Base-by-base conservation (phyloP, 2,797 vertebrate genomes). In the Periparus ater region DNA sequence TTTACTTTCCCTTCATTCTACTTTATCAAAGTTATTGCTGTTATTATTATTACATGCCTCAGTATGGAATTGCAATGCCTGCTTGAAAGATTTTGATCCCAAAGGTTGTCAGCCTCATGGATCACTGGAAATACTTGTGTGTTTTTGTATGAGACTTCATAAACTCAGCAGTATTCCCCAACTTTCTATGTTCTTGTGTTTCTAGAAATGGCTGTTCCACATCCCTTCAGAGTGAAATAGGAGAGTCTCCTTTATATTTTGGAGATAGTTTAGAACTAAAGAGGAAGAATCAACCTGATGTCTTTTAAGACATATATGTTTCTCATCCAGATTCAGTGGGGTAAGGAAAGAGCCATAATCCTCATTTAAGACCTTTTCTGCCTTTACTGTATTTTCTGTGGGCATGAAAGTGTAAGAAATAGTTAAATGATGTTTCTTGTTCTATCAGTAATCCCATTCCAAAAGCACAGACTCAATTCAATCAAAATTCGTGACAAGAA, bases 401-500 rank as follows among this genome's bases (percentile, higher is more conserved):
- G 13, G 30, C 57, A 78, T 18, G 17, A 61, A 95, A 84, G 85
- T 72, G 36, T 66, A 96, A 92, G 94, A 95, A 97, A 97, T 51
- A 91, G 95, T 97, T 96, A 96, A 97, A 82, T 51, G 9, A 74
- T 94, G 78, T 71, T 96, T 66, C 63, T 93, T 92, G 40, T 88
- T 84, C 77, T 95, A 90, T 96, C 85, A 77, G 50, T 89, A 95
- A 97, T 85, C 85, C 92, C 61, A n/a, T 89, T 96, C 93, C 89
- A 94, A 97, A 96, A 95, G 66, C 79, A 95, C 73, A 40, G 34
- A 91, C 55, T 95, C 96, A 78, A 94, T 97, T 97, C 95, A 93
- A 96, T 97, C 96, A 97, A 97, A 97, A 96, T 97, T 97, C 96
- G 92, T 94, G 97, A 96, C 95, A 93, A 90, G 96, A 96, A 96